Evolutionary conservation across 2,797 vertebrate genomes (phyloP), one percentile per base, ranked within the genome.

Genomic region (Streptopelia turtur): DNA sequence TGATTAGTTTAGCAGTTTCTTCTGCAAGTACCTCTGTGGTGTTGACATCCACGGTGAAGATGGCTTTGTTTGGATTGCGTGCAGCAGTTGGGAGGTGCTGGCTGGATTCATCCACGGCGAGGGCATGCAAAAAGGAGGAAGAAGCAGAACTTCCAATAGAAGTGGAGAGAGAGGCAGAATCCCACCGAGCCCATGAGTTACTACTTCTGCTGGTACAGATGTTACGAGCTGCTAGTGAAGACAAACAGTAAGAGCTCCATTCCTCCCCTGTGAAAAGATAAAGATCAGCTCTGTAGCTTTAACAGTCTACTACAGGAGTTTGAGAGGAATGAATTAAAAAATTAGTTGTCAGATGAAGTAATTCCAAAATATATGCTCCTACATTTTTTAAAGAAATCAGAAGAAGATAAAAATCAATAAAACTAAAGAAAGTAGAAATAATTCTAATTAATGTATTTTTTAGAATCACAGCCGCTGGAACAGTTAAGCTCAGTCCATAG

Each of bases 11-110:
- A 68, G 22, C 22, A 49, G 27, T 21, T 12, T 9, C 30, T 35
- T 56, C 65, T 66, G 52, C 59, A 56, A 59, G 24, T 98, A 99
- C 99, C 99, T 99, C 97, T 89, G 97, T 97, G 64, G 98, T 99
- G 96, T 93, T 97, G 87, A 91, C 82, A n/a, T 98, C 97, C 75
- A 99, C 97, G 0, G 98, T 98, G 53, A 99, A 98, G 85, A 98
- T 41, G 9, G 98, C 98, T 97, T 98, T 99, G 97, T 98, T 98
- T 30, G 98, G 98, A 93, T 97, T 98, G 55, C 96, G 95, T 52
- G 97, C 93, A 33, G 96, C 65, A 75, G 97, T 74, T 2, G 95
- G 91, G 28, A 97, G 11, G 60, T 90, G 86, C 18, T 98, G 96
- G 9, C 65, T 93, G 65, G 96, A 90, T 41, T 97, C 97, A 87